These are phyloP conservation scores for Clarias batrachus DNA, from an alignment of 2,113 vertebrate genomes.

Conservation along the genomic window DNA sequence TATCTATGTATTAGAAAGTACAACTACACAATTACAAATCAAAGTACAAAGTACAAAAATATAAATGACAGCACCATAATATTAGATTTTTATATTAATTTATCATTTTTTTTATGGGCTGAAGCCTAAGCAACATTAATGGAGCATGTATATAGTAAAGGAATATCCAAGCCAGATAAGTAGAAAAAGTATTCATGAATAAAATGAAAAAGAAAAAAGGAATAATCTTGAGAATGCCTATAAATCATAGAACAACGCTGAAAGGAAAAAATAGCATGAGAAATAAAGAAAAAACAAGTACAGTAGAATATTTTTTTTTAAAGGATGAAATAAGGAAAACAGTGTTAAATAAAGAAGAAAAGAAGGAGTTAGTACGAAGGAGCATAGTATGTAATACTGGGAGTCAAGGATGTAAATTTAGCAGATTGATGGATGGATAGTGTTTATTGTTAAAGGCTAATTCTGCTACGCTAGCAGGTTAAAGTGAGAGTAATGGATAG, in stretches of 20 bases:
- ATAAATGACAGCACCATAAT: not conserved
- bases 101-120: no score
- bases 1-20: not conserved
- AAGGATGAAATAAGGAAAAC: not conserved
- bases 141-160: not conserved
- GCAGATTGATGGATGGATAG: not conserved
- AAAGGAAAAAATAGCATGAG: not conserved
- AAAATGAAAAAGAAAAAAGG: not conserved
- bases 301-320: no score
- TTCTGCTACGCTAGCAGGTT: not conserved
- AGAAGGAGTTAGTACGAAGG: not conserved
- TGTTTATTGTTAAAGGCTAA: not conserved
- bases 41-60: not conserved
- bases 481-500: not conserved
- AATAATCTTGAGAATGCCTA: not conserved
- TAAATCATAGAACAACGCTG: not conserved
- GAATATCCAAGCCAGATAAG: not conserved
- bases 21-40: not conserved
- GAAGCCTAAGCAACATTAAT: no score
- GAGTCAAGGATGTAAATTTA: not conserved
- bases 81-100: not conserved
- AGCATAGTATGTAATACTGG: not conserved
- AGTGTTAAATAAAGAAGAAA: not conserved
- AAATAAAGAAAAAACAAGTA: not conserved
- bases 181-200: not conserved